Conservation (phyloP, 2,113 vertebrate genomes). For the chimpanzee (Pan troglodytes) region DNA sequence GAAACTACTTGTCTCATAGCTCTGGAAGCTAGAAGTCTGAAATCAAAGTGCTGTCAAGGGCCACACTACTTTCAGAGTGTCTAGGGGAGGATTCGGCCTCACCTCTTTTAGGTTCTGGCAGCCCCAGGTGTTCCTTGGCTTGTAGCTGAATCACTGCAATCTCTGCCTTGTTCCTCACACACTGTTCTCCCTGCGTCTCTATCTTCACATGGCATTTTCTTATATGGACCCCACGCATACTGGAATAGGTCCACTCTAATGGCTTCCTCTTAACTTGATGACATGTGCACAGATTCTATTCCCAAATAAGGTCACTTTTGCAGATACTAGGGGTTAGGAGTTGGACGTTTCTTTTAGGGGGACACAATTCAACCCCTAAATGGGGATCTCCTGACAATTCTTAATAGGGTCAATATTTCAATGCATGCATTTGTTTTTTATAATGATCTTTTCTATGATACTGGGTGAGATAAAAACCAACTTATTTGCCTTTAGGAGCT, state of each 20-base stretch:
- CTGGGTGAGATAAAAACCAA: background rate
- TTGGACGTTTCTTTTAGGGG: background rate
- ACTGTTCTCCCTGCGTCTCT: background rate
- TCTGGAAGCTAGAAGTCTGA: background rate
- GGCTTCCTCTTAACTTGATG: background rate
- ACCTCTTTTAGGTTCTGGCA: background rate
- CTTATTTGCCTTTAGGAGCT: background rate
- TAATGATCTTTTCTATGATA: background rate
- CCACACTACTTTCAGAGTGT: background rate
- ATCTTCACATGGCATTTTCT: background rate
- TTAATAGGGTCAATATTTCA: background rate
- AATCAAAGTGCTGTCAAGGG: background rate
- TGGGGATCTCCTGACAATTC: background rate
- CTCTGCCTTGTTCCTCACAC: background rate
- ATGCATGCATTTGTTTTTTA: background rate
- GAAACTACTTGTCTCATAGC: background rate
- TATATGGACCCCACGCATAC: background rate
- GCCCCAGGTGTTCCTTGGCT: background rate
- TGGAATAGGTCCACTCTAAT: background rate
- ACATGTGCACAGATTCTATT: background rate
- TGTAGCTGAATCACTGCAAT: background rate
- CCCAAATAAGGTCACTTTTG: background rate
- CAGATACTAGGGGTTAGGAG: background rate
- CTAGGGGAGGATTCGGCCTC: background rate
- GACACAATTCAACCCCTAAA: background rate